A percentile compares a stretch with the other conserved stretches of the same genome.
phyloP scores from a whole-genome alignment of 2,888 invertebrate species.

The Mythimna albipuncta region DNA sequence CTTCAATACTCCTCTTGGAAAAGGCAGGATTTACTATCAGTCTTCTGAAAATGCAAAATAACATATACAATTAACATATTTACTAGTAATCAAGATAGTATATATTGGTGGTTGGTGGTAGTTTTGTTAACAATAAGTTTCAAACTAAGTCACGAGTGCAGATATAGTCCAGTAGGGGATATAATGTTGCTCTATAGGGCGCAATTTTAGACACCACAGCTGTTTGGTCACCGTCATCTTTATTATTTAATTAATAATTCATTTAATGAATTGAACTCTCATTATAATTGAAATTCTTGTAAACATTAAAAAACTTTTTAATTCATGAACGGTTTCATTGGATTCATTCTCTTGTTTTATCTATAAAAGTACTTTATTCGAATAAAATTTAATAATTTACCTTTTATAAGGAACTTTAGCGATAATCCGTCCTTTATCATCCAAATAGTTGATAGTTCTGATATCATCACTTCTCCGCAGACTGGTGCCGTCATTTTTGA shows the following conservation, averaged over 20 bases:
- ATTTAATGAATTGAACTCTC: no score
- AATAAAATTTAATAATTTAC: slow-evolving; percentile 61
- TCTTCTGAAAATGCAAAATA: slow-evolving; percentile 68
- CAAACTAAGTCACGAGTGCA: neutral
- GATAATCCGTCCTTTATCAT: slow-evolving; percentile 77
- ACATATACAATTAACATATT: no score
- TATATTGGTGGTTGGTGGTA: no score
- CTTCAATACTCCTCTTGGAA: slow-evolving; percentile 81
- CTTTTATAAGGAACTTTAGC: slow-evolving; percentile 80
- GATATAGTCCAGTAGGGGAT: no score
- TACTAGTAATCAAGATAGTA: no score
- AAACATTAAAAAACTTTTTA: no score
- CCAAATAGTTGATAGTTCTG: slow-evolving; percentile 78
- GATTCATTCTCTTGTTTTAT: neutral
- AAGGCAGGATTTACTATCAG: slow-evolving; percentile 81
- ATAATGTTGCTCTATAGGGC: no score
- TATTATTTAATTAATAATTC: no score
- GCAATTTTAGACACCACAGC: no score
- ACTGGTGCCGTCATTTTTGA: slow-evolving; percentile 76
- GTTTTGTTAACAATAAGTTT: neutral
- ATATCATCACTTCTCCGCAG: slow-evolving; percentile 75
- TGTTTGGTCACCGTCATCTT: no score
- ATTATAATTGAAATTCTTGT: no score
- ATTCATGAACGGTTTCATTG: no score
- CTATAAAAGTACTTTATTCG: neutral